Evolutionary conservation across 1,140 invertebrate genomes (phyloP), one percentile per base, ranked within the genome.

Genomic region (Heterodera carotae): DNA sequence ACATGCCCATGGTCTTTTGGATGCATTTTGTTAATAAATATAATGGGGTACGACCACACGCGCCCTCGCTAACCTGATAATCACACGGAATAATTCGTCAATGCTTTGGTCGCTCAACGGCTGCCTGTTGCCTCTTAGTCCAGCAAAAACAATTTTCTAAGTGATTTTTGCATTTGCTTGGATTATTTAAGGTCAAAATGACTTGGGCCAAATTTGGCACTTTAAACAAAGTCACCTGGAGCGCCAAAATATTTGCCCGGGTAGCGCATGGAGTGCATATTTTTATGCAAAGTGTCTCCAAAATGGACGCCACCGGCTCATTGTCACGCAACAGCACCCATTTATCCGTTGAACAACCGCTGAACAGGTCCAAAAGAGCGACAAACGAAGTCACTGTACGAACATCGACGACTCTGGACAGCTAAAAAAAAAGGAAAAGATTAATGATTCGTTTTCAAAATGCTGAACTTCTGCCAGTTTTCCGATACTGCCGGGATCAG

Each of bases 221-320:
- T n/a, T n/a, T n/a, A 77, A 1, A 5, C 12, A 29, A 76, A 67
- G 18, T 15, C 59, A 80, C 81, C 76, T 69, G 31, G 18, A 80
- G 36, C 25, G 29, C 27, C 59, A 33, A 56, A 53, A 78, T 78
- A 8, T 56, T 25, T 39, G 34, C 48, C 22, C 15, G 22, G 27
- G 79, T 75, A 4, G 68, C 79, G 18, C 80, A 34, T 18, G 69
- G 76, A 69, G 62, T 53, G 43, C 33, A n/a, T n/a, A 81, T 81
- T 76, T 82, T 82, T 25, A 53, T 64, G 73, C 82, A 82, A 29
- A 82, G 69, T 31, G 34, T 56, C 31, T 84, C 69, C 29, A 82
- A 29, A 64, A 82, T 84, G 22, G 60, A n/a, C 22, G 78, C 53
- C 69, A 82, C 83, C 18, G 25, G 22, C 10, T 18, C 33, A 2